Evolutionary conservation across 2,797 vertebrate genomes (phyloP), one percentile per base, ranked within the genome.

Genomic region (Emys orbicularis): DNA sequence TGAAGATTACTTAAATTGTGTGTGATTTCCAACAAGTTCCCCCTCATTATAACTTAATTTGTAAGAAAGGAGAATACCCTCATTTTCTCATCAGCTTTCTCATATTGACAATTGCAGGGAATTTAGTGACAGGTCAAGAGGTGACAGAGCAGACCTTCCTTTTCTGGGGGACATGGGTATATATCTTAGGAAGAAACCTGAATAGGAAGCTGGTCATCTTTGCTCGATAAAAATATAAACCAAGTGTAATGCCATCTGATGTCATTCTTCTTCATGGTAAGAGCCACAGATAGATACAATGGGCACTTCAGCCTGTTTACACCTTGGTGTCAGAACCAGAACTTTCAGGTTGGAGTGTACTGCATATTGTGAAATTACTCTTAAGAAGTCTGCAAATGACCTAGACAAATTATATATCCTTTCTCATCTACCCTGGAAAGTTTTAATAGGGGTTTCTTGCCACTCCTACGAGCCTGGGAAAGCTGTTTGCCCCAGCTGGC

Each of bases 141-240:
- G 94, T 96, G 93, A 83, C 57, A 25, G 47, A 86, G 68, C 96
- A 97, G 94, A 49, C 31, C 88, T 97, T 96, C 96, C 94, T 96
- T 49, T 97, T 41, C 37, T 57, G 16, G 27, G 52, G 4, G 1
- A 59, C 85, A 27, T 94, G 31, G 52, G 77, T 92, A 85, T 93
- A 29, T 59, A 80, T 53, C 76, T 72, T 53, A 21, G 90, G 1
- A 31, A 77, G 74, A 77, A 9, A 90, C 83, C 95, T 72, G 31
- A 77, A 92, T 15, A 90, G 95, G 96, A 96, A 95, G 83, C 57
- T 89, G 37, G 53, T 88, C 84, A 86, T 50, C 79, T 83, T 93
- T 93, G 86, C 44, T 95, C 12, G 10, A 12, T 90, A 87, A 19
- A 83, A 96, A 79, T 50, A 80, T 13, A 86, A 92, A 92, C 47